These are phyloP conservation scores for Dufourea novaeangliae DNA, from an alignment of 1,140 invertebrate genomes.

Conservation along the genomic window DNA sequence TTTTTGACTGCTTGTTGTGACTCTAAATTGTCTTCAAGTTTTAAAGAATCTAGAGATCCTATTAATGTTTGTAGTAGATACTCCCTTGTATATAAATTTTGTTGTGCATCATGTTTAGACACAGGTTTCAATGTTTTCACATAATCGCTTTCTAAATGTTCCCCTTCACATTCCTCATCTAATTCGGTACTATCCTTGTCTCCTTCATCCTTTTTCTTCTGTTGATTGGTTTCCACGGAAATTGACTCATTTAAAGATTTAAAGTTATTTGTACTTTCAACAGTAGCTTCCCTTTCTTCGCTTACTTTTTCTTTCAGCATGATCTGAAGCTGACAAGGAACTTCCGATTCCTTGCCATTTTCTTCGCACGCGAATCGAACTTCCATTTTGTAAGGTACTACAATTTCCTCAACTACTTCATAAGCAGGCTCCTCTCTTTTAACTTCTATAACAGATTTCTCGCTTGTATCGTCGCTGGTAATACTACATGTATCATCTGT, in stretches of 20 bases:
- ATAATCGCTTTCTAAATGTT: slow-evolving; percentile 69
- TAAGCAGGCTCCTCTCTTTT: slow-evolving; percentile 45
- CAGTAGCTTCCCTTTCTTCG: neutral
- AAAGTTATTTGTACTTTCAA: neutral
- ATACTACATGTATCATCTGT: slow-evolving; percentile 65
- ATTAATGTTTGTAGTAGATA: slow-evolving; percentile 70
- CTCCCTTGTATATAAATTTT: slow-evolving; percentile 57
- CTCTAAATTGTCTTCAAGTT: slow-evolving; percentile 61
- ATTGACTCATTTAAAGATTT: neutral
- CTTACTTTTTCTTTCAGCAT: slow-evolving; percentile 45
- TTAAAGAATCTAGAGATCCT: slow-evolving; percentile 66
- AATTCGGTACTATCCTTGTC: slow-evolving; percentile 41
- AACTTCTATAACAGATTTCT: slow-evolving; percentile 67
- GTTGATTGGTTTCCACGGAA: neutral
- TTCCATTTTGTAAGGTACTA: slow-evolving; percentile 54
- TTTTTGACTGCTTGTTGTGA: slow-evolving; percentile 66
- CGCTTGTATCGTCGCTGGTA: slow-evolving; percentile 61
- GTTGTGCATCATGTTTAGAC: slow-evolving; percentile 54
- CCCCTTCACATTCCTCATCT: slow-evolving; percentile 46
- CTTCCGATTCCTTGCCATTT: slow-evolving; percentile 50
- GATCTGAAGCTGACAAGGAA: slow-evolving; percentile 29
- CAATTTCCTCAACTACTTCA: slow-evolving; percentile 32
- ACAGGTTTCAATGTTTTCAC: slow-evolving; percentile 71
- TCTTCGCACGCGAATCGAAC: slow-evolving; percentile 65
- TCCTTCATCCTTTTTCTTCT: slow-evolving; percentile 34